Evolutionary conservation across 2,888 invertebrate species (phyloP), one percentile per base, ranked within the genome.

Genomic region (Leptopilina drosophilae): DNA sequence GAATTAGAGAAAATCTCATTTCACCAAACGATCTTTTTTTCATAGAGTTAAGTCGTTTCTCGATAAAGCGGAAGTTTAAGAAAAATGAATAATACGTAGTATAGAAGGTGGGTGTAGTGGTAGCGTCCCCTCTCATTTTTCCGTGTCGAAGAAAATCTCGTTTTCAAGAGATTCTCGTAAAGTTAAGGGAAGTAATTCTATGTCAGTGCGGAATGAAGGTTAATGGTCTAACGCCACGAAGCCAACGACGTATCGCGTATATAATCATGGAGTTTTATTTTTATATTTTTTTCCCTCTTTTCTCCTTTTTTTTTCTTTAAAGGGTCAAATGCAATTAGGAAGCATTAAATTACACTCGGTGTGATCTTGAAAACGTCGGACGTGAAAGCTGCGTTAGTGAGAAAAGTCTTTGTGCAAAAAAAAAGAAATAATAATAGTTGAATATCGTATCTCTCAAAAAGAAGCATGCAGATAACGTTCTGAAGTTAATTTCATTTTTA

Each of bases 191-290:
- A 53, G 33, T 73, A 73, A 33, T 73, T 73, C 73, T 56, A 56
- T 40, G 40, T 73, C 73, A 73, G 73, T 40, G n/a, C 56, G 33
- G 73, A 73, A 56, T 59, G 56, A 73, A 73, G 69, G 53, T 53
- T 69, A 69, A 69, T 69, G 53, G 69, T 69, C 53, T n/a, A 69
- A 69, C 69, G 53, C 53, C 69, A 69, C 49, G 49, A 69, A 69
- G 69, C 8, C 69, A 53, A 69, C 69, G 53, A 26, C 62, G 62
- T 53, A 69, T 69, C 69, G 49, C 26, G 69, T 33, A 49, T 33
- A 67, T 26, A 69, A 67, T 67, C 67, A 67, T 20, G 66, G 15
- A 46, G 66, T 42, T 42, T 42, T 42, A 42, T 42, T 42, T 42
- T 42, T 8, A 12, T 8, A 12, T 49, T 11, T 49, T 49, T 49